A percentile compares a stretch with the other conserved stretches of the same genome.
These are phyloP conservation scores for Sebastes hubbsi DNA, from an alignment of 2,797 vertebrate species.

Conservation along the genomic window DNA sequence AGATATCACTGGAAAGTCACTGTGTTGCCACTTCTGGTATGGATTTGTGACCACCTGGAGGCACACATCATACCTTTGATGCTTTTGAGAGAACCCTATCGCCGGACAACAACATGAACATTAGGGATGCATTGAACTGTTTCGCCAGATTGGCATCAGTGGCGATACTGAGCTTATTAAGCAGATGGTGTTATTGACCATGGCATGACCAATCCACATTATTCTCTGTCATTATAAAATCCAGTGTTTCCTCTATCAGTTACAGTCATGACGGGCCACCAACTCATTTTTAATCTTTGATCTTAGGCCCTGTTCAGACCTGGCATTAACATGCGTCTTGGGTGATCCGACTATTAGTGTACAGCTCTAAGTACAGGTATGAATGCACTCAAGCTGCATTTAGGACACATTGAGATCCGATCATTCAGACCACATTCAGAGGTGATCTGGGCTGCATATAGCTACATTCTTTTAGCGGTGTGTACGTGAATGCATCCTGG, in stretches of 20 bases:
- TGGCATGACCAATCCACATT: background rate
- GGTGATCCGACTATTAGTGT: no score
- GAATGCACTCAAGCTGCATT: no score
- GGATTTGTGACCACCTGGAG: background rate
- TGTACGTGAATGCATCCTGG: no score
- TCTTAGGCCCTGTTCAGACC: no score
- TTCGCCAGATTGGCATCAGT: background rate
- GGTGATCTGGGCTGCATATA: no score
- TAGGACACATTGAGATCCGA: no score
- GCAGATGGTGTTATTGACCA: background rate
- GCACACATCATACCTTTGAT: background rate
- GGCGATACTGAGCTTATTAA: background rate
- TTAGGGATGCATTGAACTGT: background rate
- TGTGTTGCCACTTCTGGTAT: background rate
- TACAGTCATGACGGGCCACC: background rate
- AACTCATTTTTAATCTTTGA: background rate
- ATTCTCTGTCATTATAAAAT: background rate
- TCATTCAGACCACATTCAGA: no score
- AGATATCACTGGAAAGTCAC: background rate
- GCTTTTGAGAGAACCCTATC: background rate
- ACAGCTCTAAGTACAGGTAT: no score
- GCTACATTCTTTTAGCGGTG: no score
- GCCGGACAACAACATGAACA: background rate
- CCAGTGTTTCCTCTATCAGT: background rate
- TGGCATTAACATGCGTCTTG: no score